Percentiles rank a stretch among this genome's conserved stretches.
Evolutionary conservation across 2,888 invertebrate species (phyloP).

Genomic region (Lasioglossum zephyrum): DNA sequence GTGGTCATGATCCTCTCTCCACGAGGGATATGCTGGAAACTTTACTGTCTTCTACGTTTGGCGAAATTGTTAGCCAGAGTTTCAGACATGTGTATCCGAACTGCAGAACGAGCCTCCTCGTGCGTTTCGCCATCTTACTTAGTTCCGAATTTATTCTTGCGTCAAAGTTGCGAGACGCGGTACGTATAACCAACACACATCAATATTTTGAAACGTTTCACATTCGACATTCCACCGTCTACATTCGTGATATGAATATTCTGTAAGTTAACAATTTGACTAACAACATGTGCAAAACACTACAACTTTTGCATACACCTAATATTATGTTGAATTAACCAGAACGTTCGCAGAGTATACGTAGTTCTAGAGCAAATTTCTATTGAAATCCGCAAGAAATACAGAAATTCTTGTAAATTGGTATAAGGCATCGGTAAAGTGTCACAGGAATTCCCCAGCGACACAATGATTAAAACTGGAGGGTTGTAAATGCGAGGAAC

Average conservation of each 20-base stretch:
- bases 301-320: no score
- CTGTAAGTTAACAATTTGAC: not conserved
- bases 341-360: not conserved
- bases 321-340: no score
- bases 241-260: not conserved
- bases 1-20: slow-evolving; percentile 19
- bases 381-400: not conserved
- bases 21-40: slow-evolving; percentile 39
- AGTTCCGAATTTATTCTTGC: slow-evolving; percentile 11
- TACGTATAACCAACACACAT: not conserved
- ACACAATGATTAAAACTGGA: not conserved
- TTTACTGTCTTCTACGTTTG: slow-evolving; percentile 34
- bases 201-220: not conserved
- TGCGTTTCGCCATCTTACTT: not conserved
- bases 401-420: not conserved
- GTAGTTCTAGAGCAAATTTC: not conserved
- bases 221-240: not conserved
- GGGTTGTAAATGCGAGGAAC: not conserved
- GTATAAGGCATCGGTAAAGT: not conserved
- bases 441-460: not conserved
- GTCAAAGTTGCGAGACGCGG: not conserved
- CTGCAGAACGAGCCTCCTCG: not conserved
- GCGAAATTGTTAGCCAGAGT: slow-evolving; percentile 29
- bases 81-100: not conserved
- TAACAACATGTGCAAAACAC: no score